phyloP scores from a whole-genome alignment of 1,140 invertebrate species.

The Drosophila subpulchrella region DNA sequence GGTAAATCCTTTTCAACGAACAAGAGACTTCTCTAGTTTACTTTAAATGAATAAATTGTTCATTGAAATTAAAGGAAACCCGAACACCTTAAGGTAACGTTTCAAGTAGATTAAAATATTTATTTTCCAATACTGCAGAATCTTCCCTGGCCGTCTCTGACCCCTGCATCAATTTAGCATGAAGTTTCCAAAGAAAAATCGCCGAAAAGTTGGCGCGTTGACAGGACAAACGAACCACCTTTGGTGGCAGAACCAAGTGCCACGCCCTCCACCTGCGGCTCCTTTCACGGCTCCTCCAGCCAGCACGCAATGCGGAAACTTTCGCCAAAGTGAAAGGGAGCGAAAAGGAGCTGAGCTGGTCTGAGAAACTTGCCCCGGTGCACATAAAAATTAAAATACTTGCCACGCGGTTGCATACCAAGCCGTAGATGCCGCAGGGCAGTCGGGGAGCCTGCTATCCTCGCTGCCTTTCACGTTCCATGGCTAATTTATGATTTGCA shows the following conservation, averaged over 20 bases:
- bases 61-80: not conserved
- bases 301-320: constrained; percentile 72
- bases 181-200: constrained; percentile 31
- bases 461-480: constrained; percentile 53
- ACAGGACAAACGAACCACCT: constrained; percentile 32
- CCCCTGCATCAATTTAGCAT: constrained; percentile 39
- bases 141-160: constrained; percentile 47
- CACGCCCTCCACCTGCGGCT: constrained; percentile 1
- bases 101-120: not conserved
- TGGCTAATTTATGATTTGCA: constrained; percentile 70
- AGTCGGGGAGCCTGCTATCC: not conserved
- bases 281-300: constrained; percentile 24
- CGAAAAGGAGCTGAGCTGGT: constrained; percentile 24
- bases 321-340: constrained; percentile 47
- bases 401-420: constrained; percentile 66
- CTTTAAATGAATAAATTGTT: not conserved
- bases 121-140: constrained; percentile 31
- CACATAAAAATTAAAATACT: constrained; percentile 79
- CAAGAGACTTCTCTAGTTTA: no score
- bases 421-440: constrained; percentile 17
- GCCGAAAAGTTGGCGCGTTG: constrained; percentile 47
- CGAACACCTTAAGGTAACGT: not conserved
- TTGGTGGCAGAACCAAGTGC: constrained; percentile 5
- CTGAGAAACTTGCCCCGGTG: constrained; percentile 62
- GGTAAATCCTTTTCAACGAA: no score